Evolutionary conservation across 2,797 vertebrate species (phyloP).

Genomic region (Chromis chromis): DNA sequence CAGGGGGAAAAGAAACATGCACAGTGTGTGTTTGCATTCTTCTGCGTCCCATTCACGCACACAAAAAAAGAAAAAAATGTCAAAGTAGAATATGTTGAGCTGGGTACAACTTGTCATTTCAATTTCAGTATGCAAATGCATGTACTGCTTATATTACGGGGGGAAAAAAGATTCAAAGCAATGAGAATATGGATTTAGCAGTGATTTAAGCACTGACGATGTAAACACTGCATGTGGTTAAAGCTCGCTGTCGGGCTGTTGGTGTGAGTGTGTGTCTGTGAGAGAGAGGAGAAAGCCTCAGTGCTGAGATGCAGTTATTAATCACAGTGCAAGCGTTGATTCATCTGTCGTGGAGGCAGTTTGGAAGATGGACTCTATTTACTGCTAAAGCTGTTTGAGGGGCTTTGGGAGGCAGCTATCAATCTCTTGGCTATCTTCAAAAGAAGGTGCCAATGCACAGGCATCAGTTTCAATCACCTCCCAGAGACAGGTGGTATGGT

Average conservation of each 20-base stretch:
- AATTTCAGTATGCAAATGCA: conserved; percentile 23
- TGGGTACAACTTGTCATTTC: conserved; percentile 15
- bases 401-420: conserved; percentile 85
- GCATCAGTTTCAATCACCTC: conserved; percentile 86
- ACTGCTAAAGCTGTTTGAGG: conserved; percentile 83
- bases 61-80: conserved; percentile 18
- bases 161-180: conserved; percentile 19
- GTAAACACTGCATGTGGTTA: conserved; percentile 32
- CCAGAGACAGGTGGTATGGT: conserved; percentile 76
- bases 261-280: conserved; percentile 52
- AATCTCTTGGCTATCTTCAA: conserved; percentile 87
- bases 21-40: conserved; percentile 31
- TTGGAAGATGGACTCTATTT: conserved; percentile 88
- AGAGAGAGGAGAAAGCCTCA: conserved; percentile 56
- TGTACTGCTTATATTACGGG: conserved; percentile 3
- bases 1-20: conserved; percentile 38
- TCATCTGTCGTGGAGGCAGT: conserved; percentile 84
- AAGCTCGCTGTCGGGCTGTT: conserved; percentile 27
- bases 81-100: neutral
- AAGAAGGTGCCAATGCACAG: conserved; percentile 76
- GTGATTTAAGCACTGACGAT: conserved; percentile 28
- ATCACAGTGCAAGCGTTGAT: conserved; percentile 82
- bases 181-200: conserved; percentile 33
- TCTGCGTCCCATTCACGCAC: conserved; percentile 37
- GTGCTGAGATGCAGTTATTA: conserved; percentile 81